A percentile compares a stretch with the other conserved stretches of the same genome.
These are phyloP conservation scores for Noctua comes DNA, from an alignment of 2,888 invertebrate genomes.

Conservation along the genomic window DNA sequence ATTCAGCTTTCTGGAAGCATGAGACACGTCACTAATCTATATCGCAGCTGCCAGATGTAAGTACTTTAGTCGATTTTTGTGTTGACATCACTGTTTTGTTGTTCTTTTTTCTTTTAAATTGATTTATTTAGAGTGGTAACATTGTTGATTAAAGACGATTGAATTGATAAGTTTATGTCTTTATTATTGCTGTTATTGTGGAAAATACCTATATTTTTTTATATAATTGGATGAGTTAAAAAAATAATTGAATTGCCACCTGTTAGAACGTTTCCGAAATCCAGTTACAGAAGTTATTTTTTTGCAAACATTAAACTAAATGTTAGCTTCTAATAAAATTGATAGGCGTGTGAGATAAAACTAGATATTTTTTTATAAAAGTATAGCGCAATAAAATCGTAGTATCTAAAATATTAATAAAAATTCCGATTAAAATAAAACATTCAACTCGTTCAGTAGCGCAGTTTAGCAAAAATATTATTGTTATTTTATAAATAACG, in stretches of 20 bases:
- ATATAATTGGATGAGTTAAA: constrained; percentile 1
- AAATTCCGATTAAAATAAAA: constrained; percentile 48
- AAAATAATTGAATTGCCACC: constrained; percentile 38
- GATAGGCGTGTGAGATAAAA: constrained; percentile 38
- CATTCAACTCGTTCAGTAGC: constrained; percentile 21
- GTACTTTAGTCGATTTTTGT: constrained; percentile 57
- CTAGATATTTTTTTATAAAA: constrained; percentile 23
- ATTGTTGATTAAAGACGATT: not conserved
- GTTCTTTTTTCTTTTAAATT: constrained; percentile 9
- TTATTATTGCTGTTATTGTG: constrained; percentile 1
- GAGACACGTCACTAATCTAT: constrained; percentile 88
- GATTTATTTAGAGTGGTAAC: not conserved
- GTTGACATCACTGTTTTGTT: constrained; percentile 47
- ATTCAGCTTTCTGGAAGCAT: constrained; percentile 89
- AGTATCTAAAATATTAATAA: constrained; percentile 54
- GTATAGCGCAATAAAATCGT: constrained; percentile 49
- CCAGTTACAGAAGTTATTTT: constrained; percentile 37
- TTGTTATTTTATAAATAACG: constrained; percentile 61
- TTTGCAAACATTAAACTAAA: constrained; percentile 39
- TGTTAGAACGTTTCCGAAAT: constrained; percentile 49
- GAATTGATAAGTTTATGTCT: not conserved
- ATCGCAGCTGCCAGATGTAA: constrained; percentile 70
- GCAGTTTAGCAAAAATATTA: constrained; percentile 53
- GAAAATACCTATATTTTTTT: not conserved
- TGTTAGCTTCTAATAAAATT: constrained; percentile 33